These are phyloP conservation scores for Colletes gigas DNA, from an alignment of 1,140 invertebrate genomes.

Conservation along the genomic window DNA sequence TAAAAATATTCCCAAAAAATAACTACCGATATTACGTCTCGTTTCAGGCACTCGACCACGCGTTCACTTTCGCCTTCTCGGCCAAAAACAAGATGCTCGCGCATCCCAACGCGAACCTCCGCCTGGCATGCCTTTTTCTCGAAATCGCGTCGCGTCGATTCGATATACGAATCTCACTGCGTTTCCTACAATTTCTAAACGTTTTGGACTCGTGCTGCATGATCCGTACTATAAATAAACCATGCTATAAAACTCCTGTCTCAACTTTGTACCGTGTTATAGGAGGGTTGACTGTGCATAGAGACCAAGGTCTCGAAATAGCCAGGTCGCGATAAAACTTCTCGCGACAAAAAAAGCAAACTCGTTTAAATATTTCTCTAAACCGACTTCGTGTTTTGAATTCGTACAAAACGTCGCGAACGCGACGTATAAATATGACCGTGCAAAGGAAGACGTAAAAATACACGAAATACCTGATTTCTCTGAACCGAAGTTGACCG, in stretches of 20 bases:
- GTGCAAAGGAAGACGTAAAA: not conserved
- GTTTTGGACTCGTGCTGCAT: too few relatives aligned
- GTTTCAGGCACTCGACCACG: not conserved
- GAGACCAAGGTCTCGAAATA: not conserved
- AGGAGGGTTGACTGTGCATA: too few relatives aligned
- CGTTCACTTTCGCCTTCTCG: slow-evolving; percentile 5
- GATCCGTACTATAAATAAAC: too few relatives aligned
- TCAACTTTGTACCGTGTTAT: too few relatives aligned
- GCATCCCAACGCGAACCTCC: slow-evolving; percentile 4
- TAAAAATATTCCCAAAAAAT: slow-evolving; percentile 30
- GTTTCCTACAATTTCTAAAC: too few relatives aligned
- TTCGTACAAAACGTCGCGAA: not conserved
- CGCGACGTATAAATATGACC: not conserved
- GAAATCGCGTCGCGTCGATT: not conserved
- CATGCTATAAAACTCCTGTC: too few relatives aligned
- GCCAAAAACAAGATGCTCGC: slow-evolving; percentile 15
- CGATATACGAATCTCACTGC: too few relatives aligned
- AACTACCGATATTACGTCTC: slow-evolving; percentile 35
- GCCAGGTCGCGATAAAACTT: not conserved
- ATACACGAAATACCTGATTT: not conserved
- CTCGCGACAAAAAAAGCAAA: not conserved
- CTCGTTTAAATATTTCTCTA: not conserved
- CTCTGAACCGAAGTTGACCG: not conserved
- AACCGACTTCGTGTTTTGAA: not conserved
- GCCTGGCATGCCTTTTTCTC: not conserved